Evolutionary conservation across 2,888 invertebrate species (phyloP).

Genomic region (Hyppa rectilinea): DNA sequence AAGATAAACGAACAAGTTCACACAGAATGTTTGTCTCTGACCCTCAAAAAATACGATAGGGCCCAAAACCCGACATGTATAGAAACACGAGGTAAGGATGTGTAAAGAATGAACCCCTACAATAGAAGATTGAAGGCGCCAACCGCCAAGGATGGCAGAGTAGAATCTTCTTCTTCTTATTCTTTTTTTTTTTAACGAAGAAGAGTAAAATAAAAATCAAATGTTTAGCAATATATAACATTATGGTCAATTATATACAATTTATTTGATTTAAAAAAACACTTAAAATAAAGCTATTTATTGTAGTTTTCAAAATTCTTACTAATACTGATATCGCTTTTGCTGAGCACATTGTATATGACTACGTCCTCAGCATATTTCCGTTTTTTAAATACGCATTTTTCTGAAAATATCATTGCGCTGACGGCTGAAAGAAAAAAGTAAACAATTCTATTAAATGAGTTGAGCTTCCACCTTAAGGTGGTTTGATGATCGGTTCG

Average conservation of each 20-base stretch:
- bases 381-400: slow-evolving; percentile 78
- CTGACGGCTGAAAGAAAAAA: slow-evolving; percentile 80
- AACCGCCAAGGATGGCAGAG: too few species aligned
- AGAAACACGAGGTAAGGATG: neutral
- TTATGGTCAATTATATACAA: slow-evolving; percentile 40
- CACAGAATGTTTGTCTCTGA: neutral
- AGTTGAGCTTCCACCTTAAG: too few species aligned
- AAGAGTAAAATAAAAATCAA: slow-evolving; percentile 6
- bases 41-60: neutral
- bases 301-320: slow-evolving; percentile 49
- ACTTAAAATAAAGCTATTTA: slow-evolving; percentile 38
- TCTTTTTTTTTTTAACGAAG: too few species aligned
- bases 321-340: slow-evolving; percentile 80
- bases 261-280: slow-evolving; percentile 30
- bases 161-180: too few species aligned
- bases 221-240: slow-evolving; percentile 5
- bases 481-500: neutral
- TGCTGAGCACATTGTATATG: slow-evolving; percentile 80
- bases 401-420: slow-evolving; percentile 80
- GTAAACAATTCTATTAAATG: neutral
- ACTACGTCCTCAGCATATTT: slow-evolving; percentile 67
- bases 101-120: neutral
- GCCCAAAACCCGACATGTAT: neutral
- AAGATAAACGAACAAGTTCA: neutral
- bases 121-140: neutral